These are phyloP conservation scores for Triplophysa siluroides DNA, from an alignment of 2,113 vertebrate genomes.

Conservation along the genomic window DNA sequence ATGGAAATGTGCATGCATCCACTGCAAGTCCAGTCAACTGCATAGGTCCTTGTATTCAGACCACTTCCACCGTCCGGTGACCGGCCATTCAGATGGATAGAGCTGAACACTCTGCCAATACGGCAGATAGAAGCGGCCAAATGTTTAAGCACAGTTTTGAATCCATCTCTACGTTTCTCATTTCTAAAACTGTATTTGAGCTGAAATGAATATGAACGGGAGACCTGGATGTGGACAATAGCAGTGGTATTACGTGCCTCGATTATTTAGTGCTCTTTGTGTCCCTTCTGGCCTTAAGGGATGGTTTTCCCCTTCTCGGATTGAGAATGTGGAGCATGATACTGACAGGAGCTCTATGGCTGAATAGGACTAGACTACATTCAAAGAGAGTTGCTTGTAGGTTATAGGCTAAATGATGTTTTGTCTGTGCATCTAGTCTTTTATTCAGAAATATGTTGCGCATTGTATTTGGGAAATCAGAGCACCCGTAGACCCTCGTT, in stretches of 20 bases:
- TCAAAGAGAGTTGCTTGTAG: neutral
- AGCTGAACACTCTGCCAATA: slow-evolving; percentile 26
- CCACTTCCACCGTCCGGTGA: slow-evolving; percentile 26
- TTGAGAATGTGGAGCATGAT: slow-evolving; percentile 21
- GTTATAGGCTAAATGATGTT: too few relatives aligned
- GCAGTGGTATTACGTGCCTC: neutral
- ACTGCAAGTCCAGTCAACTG: slow-evolving; percentile 71
- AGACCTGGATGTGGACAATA: slow-evolving; percentile 13
- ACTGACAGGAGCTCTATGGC: neutral
- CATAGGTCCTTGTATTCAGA: slow-evolving; percentile 13
- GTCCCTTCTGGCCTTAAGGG: slow-evolving; percentile 22
- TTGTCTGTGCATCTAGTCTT: neutral
- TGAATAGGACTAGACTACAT: neutral
- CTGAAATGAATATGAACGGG: neutral
- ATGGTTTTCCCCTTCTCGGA: slow-evolving; percentile 37
- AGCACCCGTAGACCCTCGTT: neutral
- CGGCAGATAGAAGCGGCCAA: neutral
- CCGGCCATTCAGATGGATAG: slow-evolving; percentile 27
- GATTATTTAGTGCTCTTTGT: slow-evolving; percentile 31
- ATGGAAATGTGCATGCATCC: slow-evolving; percentile 72
- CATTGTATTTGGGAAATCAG: neutral
- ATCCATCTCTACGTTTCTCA: neutral
- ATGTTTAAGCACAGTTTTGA: neutral
- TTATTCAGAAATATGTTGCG: neutral
- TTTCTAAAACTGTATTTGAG: neutral